These are phyloP conservation scores for Lysandra bellargus DNA, from an alignment of 2,888 invertebrate species.

Conservation along the genomic window DNA sequence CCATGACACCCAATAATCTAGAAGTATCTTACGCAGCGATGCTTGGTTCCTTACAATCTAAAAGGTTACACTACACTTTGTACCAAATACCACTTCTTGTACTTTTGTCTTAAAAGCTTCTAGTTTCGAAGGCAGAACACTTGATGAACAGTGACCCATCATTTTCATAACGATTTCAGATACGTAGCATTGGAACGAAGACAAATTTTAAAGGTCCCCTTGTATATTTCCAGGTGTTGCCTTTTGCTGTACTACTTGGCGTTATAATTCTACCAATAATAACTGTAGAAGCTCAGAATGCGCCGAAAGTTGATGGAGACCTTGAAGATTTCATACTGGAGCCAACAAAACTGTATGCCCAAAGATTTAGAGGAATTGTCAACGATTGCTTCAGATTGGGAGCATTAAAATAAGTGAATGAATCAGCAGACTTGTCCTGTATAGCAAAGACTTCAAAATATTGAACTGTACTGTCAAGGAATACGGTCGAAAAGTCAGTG, in stretches of 20 bases:
- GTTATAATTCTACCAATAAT: slow-evolving; percentile 57
- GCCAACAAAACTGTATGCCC: slow-evolving; percentile 52
- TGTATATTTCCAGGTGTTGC: slow-evolving; percentile 49
- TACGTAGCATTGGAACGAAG: not conserved
- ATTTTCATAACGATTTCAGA: no score
- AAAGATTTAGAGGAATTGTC: slow-evolving; percentile 55
- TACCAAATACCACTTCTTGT: not conserved
- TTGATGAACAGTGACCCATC: no score
- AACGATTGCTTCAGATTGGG: slow-evolving; percentile 57
- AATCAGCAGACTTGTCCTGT: not conserved
- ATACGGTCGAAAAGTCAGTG: not conserved
- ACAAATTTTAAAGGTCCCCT: not conserved
- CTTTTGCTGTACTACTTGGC: slow-evolving; percentile 47
- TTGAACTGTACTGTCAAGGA: not conserved
- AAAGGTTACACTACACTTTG: not conserved
- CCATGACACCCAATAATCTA: not conserved
- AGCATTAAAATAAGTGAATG: slow-evolving; percentile 41
- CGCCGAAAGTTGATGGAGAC: slow-evolving; percentile 47
- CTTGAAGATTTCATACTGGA: slow-evolving; percentile 46
- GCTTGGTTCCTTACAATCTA: no score
- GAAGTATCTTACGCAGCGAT: no score
- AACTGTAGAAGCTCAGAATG: slow-evolving; percentile 54
- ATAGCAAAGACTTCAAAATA: not conserved
- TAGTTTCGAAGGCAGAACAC: no score
- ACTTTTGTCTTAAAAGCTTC: no score